Base-by-base conservation (phyloP, 2,888 invertebrate species). In the Hirtodrosophila confusa region DNA sequence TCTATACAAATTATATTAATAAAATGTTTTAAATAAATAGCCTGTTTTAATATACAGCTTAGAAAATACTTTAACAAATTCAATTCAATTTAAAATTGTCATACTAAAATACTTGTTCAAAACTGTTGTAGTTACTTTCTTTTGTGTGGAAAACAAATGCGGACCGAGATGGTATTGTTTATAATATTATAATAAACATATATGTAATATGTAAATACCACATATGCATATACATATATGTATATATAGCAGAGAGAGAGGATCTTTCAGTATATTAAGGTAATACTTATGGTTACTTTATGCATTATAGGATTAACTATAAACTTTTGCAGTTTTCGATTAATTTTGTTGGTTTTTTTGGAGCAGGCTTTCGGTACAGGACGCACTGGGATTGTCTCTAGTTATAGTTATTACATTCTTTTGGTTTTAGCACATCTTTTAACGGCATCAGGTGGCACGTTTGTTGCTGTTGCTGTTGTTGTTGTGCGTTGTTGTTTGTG, bases 301-400 rank as follows among this genome's bases (percentile, higher is more conserved):
- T 55, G 62, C 48, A 27, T 62, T 60, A 67, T 4, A 43, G 29
- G 44, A 69, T 73, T 68, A 65, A 60, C 65, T 71, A 54, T 51
- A 47, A 31, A 17, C 31, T 44, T 45, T 63, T 47, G 10, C 29
- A 55, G 54, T 17, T 54, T 55, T 35, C 45, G 10, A 10, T 37
- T 51, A 41, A 5, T 40, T 74, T 60, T 48, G 5, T 40, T 56
- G 62, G 58, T 53, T 60, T 24, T 44, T 56, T 65, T 58, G 68
- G 66, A 68, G 63, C 51, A 37, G 39, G 51, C 61, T 70, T 62
- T 67, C 63, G 54, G 51, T 58, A 63, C 51, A 47, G 55, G 53
- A 63, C 69, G 71, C 84, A 85, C 84, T 85, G 84, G 86, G 86
- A 86, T 85, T 85, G 84, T 85, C 84, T 80, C 75, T 67, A 61